A percentile compares a stretch with the other conserved stretches of the same genome.
Conservation (phyloP, 2,113 vertebrate species). For the Plotosus lineatus region DNA sequence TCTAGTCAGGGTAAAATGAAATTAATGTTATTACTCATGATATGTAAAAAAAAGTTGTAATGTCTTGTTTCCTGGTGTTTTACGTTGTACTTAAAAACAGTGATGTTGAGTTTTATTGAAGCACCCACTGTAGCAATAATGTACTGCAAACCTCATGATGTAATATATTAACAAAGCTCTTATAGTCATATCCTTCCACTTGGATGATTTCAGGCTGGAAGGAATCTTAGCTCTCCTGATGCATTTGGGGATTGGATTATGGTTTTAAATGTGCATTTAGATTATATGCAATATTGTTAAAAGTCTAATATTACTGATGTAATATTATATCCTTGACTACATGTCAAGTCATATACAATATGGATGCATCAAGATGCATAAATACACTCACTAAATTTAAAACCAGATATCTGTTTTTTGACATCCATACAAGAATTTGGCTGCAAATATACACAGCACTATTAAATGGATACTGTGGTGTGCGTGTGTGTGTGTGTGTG, state of each 20-base stretch:
- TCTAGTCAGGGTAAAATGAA: background rate
- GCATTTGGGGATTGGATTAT: background rate
- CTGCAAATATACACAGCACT: background rate
- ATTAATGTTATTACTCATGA: background rate
- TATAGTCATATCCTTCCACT: background rate
- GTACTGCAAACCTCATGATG: background rate
- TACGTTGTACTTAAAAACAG: background rate
- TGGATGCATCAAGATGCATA: background rate
- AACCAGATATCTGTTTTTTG: too few species aligned
- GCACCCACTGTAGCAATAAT: background rate
- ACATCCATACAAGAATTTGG: background rate
- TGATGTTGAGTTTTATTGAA: background rate
- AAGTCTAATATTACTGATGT: background rate
- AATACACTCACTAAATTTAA: too few species aligned
- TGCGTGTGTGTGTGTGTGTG: too few species aligned
- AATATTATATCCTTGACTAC: background rate
- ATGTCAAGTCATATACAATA: too few species aligned
- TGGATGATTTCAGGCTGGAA: background rate
- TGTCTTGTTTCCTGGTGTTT: background rate
- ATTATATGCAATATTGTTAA: background rate
- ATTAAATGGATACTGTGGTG: too few species aligned
- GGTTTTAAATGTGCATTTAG: background rate
- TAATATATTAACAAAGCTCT: background rate
- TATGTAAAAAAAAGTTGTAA: background rate
- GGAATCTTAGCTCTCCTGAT: background rate